Evolutionary conservation across 2,797 vertebrate genomes (phyloP).

Genomic region (Rhincodon typus): DNA sequence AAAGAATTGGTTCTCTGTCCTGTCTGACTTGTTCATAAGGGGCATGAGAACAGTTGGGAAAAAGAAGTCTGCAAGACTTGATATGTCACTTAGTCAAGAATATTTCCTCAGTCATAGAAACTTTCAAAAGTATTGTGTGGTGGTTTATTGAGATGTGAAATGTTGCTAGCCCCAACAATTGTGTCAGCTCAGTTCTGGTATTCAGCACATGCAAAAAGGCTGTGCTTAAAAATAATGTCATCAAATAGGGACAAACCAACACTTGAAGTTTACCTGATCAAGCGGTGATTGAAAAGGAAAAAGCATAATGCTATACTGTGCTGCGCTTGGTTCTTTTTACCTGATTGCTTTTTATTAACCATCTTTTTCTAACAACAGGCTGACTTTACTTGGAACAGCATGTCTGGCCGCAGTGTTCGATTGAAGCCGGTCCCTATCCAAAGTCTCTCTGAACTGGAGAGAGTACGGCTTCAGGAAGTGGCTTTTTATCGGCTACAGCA

Average conservation of each 20-base stretch:
- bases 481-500: conserved; percentile 81
- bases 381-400: conserved; percentile 91
- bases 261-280: neutral
- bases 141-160: neutral
- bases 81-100: neutral
- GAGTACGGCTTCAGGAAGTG: conserved; percentile 85
- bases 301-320: neutral
- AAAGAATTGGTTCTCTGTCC: neutral
- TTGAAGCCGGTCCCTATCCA: conserved; percentile 87
- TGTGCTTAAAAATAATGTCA: neutral
- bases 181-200: neutral
- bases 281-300: neutral
- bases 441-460: conserved; percentile 90
- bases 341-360: neutral
- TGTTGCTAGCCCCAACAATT: neutral
- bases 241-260: neutral
- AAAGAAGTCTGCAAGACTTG: neutral
- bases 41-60: neutral
- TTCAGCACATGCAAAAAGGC: neutral
- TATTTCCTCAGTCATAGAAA: neutral
- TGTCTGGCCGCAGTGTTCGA: conserved; percentile 75
- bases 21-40: neutral
- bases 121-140: neutral
- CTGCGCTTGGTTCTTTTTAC: neutral
- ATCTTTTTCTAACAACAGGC: conserved; percentile 60